Evolutionary conservation across 2,797 vertebrate genomes (phyloP).

Genomic region (Neosilurus hyrtlii): DNA sequence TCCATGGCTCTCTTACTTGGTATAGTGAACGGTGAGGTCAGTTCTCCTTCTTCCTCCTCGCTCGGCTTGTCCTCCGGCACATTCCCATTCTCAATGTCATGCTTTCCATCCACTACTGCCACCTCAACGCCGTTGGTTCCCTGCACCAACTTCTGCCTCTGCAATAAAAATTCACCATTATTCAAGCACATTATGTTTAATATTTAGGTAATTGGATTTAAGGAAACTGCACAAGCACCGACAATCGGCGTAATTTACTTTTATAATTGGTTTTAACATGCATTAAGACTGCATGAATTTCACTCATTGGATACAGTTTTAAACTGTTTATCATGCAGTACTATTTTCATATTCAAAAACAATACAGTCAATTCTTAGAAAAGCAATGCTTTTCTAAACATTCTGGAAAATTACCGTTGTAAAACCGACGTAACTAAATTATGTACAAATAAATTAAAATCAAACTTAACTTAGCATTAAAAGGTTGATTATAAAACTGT

Average conservation of each 20-base stretch:
- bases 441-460: background rate
- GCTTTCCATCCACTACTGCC: conserved; percentile 84
- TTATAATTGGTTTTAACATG: background rate
- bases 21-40: conserved; percentile 84
- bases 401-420: background rate
- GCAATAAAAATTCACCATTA: background rate
- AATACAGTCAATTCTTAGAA: too few species aligned
- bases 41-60: conserved; percentile 72
- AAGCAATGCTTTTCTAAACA: too few species aligned
- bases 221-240: background rate
- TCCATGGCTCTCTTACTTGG: conserved; percentile 70
- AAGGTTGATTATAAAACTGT: background rate
- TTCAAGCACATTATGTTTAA: background rate
- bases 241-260: background rate
- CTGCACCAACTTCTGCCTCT: conserved; percentile 90
- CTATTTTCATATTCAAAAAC: background rate
- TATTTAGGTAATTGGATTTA: background rate
- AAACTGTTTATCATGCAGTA: background rate
- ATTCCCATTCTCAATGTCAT: conserved; percentile 89
- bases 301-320: background rate
- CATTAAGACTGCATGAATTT: background rate
- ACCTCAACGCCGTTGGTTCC: conserved; percentile 82
- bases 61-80: conserved; percentile 83
- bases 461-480: background rate
- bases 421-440: background rate